Evolutionary conservation across 1,140 invertebrate species (phyloP).

Genomic region (Anastrepha ludens): DNA sequence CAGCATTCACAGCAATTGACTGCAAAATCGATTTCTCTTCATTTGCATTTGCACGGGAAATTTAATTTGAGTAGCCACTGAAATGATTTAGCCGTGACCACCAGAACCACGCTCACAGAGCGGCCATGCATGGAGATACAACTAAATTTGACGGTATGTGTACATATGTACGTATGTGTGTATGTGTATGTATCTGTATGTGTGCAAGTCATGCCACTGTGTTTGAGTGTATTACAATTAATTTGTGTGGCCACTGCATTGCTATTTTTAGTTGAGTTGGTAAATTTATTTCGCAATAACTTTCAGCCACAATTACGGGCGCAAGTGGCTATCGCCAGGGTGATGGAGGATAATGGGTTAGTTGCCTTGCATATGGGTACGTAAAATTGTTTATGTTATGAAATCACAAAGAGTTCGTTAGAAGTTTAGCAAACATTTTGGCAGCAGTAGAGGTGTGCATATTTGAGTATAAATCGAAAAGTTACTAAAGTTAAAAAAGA

Average conservation of each 20-base stretch:
- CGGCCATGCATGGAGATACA: neutral
- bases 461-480: too few relatives aligned
- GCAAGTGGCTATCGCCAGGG: neutral
- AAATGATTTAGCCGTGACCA: constrained; percentile 40
- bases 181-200: neutral
- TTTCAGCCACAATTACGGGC: neutral
- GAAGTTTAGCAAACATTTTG: too few relatives aligned
- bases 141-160: neutral
- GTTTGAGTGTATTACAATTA: neutral
- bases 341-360: neutral
- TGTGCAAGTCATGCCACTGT: neutral
- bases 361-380: too few relatives aligned
- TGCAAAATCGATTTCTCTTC: constrained; percentile 34
- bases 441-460: too few relatives aligned
- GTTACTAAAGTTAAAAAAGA: too few relatives aligned
- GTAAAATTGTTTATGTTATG: too few relatives aligned
- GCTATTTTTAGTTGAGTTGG: neutral
- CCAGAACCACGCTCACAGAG: neutral
- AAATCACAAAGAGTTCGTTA: too few relatives aligned
- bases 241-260: constrained; percentile 20
- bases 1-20: constrained; percentile 28
- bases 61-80: constrained; percentile 51
- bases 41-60: constrained; percentile 32
- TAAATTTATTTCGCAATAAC: neutral
- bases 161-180: neutral